Conservation (phyloP, 2,113 vertebrate species). For the Corvus moneduloides region DNA sequence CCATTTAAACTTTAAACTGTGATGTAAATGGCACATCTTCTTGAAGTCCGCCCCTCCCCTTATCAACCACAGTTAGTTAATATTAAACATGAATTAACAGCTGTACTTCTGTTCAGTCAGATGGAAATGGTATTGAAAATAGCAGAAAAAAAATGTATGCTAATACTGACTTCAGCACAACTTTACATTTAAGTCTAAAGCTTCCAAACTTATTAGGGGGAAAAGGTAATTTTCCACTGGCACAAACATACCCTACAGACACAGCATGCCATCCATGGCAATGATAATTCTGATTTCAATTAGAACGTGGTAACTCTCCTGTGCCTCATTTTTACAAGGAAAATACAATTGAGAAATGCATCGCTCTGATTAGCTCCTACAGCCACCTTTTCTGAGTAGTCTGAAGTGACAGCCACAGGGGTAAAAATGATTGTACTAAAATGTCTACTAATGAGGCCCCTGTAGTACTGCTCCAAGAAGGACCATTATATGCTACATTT, state of each 20-base stretch:
- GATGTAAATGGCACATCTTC: neutral
- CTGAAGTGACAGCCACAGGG: slow-evolving; percentile 68
- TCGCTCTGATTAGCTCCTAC: slow-evolving; percentile 65
- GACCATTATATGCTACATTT: slow-evolving; percentile 60
- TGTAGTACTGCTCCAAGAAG: slow-evolving; percentile 63
- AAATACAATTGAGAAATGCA: slow-evolving; percentile 66
- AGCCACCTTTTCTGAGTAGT: slow-evolving; percentile 69
- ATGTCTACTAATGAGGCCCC: slow-evolving; percentile 70
- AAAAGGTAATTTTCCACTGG: slow-evolving; percentile 15
- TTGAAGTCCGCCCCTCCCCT: neutral
- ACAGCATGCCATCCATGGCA: slow-evolving; percentile 50
- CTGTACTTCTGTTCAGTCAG: neutral
- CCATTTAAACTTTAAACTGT: neutral
- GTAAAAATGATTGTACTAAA: slow-evolving; percentile 68
- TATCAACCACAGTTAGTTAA: neutral
- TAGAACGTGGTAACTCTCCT: slow-evolving; percentile 63
- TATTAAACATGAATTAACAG: neutral
- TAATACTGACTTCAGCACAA: neutral
- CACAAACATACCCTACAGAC: slow-evolving; percentile 47
- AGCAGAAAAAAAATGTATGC: neutral
- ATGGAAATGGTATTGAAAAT: neutral
- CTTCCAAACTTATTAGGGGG: neutral
- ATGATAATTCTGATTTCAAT: slow-evolving; percentile 73
- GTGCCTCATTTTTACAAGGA: slow-evolving; percentile 55
- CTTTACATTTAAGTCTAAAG: slow-evolving; percentile 6